Conservation (phyloP, 1,140 invertebrate species). For the Colletes latitarsis region DNA sequence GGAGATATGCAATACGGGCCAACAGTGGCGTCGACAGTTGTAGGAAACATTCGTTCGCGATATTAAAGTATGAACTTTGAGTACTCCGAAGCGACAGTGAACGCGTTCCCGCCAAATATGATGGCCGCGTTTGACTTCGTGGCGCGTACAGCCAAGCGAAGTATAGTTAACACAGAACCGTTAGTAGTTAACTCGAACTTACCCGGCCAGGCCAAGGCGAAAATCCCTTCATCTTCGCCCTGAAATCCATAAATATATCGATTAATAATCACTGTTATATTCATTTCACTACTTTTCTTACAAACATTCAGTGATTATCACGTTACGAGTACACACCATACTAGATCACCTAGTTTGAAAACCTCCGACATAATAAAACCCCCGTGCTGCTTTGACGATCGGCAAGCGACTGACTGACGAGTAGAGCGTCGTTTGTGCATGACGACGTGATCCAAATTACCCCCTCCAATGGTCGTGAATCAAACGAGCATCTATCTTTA, state of each 20-base stretch:
- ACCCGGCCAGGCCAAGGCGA: constrained; percentile 96
- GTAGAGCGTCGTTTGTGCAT: constrained; percentile 72
- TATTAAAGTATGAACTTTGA: neutral
- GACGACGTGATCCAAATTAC: constrained; percentile 66
- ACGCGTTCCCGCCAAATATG: constrained; percentile 63
- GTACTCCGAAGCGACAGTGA: neutral
- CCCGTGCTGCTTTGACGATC: constrained; percentile 64
- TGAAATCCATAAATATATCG: constrained; percentile 83
- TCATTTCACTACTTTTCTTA: constrained; percentile 23
- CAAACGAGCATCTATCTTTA: constrained; percentile 37
- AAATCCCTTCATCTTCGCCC: constrained; percentile 98
- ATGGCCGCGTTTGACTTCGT: constrained; percentile 51
- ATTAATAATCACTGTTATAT: constrained; percentile 43
- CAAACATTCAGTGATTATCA: constrained; percentile 32
- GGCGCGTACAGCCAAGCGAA: constrained; percentile 56
- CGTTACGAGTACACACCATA: constrained; percentile 84
- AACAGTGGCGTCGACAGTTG: constrained; percentile 31
- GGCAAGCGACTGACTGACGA: constrained; percentile 76
- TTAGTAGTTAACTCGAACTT: constrained; percentile 80
- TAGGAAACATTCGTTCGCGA: constrained; percentile 13
- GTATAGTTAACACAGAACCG: constrained; percentile 58
- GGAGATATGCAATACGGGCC: constrained; percentile 59
- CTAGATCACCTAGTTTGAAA: constrained; percentile 88
- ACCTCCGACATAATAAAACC: constrained; percentile 81
- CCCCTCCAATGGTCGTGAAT: constrained; percentile 40